These are phyloP conservation scores for Lasioglossum baleicum DNA, from an alignment of 1,140 invertebrate genomes.

Conservation along the genomic window DNA sequence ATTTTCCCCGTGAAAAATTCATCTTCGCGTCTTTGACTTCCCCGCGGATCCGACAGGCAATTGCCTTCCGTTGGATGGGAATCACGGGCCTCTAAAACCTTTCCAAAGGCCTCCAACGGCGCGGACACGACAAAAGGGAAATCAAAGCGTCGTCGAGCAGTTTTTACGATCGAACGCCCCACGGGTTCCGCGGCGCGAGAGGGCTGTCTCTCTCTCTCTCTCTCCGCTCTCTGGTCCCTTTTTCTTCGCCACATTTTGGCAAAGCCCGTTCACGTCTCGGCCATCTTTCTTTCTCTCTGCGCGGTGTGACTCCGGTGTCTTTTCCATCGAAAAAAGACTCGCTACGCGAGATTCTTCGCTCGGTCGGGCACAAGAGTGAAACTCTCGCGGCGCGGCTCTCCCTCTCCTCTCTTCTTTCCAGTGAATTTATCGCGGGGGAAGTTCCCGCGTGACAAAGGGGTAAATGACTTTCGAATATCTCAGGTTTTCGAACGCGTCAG, in stretches of 20 bases:
- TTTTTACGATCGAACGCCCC: slow-evolving; percentile 61
- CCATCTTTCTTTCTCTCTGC: slow-evolving; percentile 19
- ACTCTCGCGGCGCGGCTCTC: background rate
- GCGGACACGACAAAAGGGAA: slow-evolving; percentile 49
- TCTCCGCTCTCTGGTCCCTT: slow-evolving; percentile 43
- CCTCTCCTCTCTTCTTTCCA: background rate
- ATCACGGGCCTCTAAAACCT: slow-evolving; percentile 37
- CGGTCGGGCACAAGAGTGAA: slow-evolving; percentile 25
- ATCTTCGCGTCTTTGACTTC: slow-evolving; percentile 32
- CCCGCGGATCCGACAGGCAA: slow-evolving; percentile 36
- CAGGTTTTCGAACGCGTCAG: slow-evolving; percentile 35
- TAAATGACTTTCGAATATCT: slow-evolving; percentile 57
- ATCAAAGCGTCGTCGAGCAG: slow-evolving; percentile 60
- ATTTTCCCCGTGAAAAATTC: slow-evolving; percentile 44
- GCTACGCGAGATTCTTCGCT: slow-evolving; percentile 29
- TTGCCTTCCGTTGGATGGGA: slow-evolving; percentile 38
- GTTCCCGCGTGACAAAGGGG: slow-evolving; percentile 45
- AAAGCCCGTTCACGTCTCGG: slow-evolving; percentile 15
- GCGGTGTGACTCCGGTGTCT: slow-evolving; percentile 28
- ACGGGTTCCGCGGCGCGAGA: slow-evolving; percentile 29
- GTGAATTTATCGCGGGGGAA: slow-evolving; percentile 44
- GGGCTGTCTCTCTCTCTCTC: slow-evolving; percentile 21
- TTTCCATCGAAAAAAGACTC: slow-evolving; percentile 39
- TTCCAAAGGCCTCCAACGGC: slow-evolving; percentile 34
- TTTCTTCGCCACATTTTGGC: slow-evolving; percentile 40